phyloP scores from a whole-genome alignment of 2,797 vertebrate species.

The Helarctos malayanus region DNA sequence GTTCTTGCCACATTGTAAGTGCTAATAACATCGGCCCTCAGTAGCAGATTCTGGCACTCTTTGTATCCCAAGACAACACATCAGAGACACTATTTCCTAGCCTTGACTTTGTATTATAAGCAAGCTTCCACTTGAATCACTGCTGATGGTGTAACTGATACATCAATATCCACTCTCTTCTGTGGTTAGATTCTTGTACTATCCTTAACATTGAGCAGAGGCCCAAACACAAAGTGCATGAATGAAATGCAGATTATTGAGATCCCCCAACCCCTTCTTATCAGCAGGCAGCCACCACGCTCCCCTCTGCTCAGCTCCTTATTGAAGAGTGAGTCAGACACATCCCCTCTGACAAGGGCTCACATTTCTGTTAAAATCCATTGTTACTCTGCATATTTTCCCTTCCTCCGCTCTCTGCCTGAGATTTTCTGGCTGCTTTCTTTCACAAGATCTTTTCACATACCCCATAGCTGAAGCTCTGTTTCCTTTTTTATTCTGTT shows the following conservation, averaged over 20 bases:
- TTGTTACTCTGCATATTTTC: background rate
- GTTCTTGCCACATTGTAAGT: background rate
- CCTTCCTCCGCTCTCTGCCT: constrained; percentile 45
- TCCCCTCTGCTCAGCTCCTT: background rate
- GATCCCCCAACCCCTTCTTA: background rate
- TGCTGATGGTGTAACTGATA: background rate
- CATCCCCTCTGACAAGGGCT: background rate
- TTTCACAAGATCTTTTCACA: constrained; percentile 29
- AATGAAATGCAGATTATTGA: background rate
- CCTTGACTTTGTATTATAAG: background rate
- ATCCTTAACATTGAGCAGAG: background rate
- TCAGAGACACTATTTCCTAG: background rate
- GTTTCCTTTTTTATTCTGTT: constrained; percentile 9
- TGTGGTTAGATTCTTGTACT: background rate
- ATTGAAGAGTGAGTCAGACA: constrained; percentile 31
- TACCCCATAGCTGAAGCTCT: background rate
- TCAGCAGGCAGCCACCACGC: background rate
- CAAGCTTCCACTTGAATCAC: background rate
- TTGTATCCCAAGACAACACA: background rate
- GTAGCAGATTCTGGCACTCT: background rate
- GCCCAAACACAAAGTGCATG: background rate
- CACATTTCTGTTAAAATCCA: constrained; percentile 25
- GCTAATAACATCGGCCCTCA: background rate
- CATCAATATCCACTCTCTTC: background rate
- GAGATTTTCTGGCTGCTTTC: constrained; percentile 55